Evolutionary conservation across 2,797 vertebrate genomes (phyloP).

Genomic region (Astyanax mexicanus): DNA sequence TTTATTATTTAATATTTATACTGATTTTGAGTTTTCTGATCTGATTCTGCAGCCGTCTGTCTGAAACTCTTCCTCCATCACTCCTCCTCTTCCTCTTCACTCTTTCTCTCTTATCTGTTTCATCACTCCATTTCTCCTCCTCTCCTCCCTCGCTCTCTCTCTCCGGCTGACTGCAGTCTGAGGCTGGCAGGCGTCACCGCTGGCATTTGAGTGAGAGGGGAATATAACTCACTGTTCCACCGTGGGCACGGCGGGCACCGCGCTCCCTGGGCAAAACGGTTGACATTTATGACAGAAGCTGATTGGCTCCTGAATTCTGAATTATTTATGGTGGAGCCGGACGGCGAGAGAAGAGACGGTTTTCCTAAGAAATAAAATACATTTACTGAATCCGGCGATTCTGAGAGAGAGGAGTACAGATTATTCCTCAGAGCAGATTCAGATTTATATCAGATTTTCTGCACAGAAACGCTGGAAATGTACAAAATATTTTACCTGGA

Average conservation of each 20-base stretch:
- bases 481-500: too few relatives aligned
- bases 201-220: slow-evolving; percentile 42
- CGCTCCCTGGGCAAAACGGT: slow-evolving; percentile 63
- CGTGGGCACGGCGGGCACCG: slow-evolving; percentile 51
- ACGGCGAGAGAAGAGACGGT: too few relatives aligned
- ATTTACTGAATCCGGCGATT: slow-evolving; percentile 21
- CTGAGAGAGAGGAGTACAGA: too few relatives aligned
- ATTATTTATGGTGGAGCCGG: slow-evolving; percentile 73
- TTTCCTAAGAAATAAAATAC: slow-evolving; percentile 45
- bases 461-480: too few relatives aligned
- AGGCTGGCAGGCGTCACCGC: slow-evolving; percentile 33
- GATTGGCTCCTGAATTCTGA: slow-evolving; percentile 71
- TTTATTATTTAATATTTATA: neutral
- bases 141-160: neutral
- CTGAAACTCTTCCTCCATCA: neutral
- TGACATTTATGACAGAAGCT: slow-evolving; percentile 80
- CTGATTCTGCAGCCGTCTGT: neutral
- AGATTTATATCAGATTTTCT: too few relatives aligned
- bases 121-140: neutral
- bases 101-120: neutral
- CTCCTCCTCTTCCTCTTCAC: slow-evolving; percentile 6
- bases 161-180: slow-evolving; percentile 5
- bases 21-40: neutral
- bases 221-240: slow-evolving; percentile 42
- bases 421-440: slow-evolving; percentile 1